Conservation (phyloP, 2,888 invertebrate species). For the Masnerella sp. region DNA sequence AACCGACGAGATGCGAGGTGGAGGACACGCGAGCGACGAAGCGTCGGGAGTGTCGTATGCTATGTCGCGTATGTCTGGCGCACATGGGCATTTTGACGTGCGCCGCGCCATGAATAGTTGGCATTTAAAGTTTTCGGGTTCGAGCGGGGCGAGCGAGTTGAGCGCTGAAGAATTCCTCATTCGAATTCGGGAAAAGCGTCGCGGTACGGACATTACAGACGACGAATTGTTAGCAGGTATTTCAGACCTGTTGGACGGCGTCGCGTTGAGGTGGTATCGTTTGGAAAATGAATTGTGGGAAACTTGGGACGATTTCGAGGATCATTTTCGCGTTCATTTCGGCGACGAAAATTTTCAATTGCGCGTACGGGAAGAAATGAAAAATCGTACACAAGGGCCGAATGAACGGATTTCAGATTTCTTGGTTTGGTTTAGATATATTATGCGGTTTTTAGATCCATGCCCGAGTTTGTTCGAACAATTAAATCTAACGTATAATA, state of each 20-base stretch:
- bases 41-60: no score
- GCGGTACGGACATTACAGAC: constrained; percentile 4
- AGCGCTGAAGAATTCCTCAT: constrained; percentile 13
- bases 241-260: constrained; percentile 4
- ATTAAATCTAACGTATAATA: constrained; percentile 13
- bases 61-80: no score
- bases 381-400: constrained; percentile 1
- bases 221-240: neutral
- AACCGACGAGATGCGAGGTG: no score
- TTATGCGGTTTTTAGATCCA: constrained; percentile 11
- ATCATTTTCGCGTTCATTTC: constrained; percentile 19
- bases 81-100: no score
- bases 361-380: neutral
- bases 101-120: neutral
- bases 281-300: constrained; percentile 3
- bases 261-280: constrained; percentile 16
- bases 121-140: neutral
- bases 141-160: neutral
- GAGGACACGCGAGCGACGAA: no score
- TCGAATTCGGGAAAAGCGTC: neutral
- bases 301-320: constrained; percentile 12
- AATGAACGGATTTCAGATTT: neutral
- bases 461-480: neutral
- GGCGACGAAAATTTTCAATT: constrained; percentile 30
- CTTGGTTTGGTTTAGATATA: constrained; percentile 11